Evolutionary conservation across 2,113 vertebrate genomes (phyloP), one percentile per base, ranked within the genome.

Genomic region (Mesoclemmys tuberculata): DNA sequence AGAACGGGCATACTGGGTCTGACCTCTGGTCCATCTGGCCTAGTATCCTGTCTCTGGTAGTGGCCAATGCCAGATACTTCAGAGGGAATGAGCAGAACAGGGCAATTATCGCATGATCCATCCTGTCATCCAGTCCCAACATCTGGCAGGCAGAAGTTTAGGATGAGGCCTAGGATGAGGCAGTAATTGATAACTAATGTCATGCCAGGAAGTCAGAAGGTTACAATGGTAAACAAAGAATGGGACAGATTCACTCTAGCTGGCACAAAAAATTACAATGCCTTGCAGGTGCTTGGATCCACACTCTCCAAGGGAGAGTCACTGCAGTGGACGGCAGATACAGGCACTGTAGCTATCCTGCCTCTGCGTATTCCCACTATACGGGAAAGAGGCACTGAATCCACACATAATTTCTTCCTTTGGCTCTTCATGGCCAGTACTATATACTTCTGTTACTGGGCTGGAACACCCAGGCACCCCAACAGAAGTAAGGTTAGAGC

Each of bases 351-450:
- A 35, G 16, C 19, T 58, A 29, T 58, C 27, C 56, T 58, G 12
- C 19, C n/a, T 19, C 64, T 71, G 4, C 16, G 64, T 71, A 38
- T 71, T 71, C 9, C 68, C 68, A 74, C 68, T 24, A 41, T 6
- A 64, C 35, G 82, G 49, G 14, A 75, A 29, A 26, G 38, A 75
- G 10, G 11, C 29, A 38, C 22, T 75, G 84, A 61, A 80, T 44
- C 8, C 10, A 4, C 31, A 68, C 6, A 2, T 10, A 52, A 16
- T 44, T 6, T 0, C 29, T 41, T 78, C 24, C 41, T 85, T 68
- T 56, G 27, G 41, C 21, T 91, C 2, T 46, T 88, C 85, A 21
- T 89, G 26, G 8, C n/a, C n/a, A 26, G 71, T 38, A 75, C 10
- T 75, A 21, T 26, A 75, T 2, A 75, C 38, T 44, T 75, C 71